Evolutionary conservation across 2,888 invertebrate species (phyloP), one percentile per base, ranked within the genome.

Genomic region (Leucophora obtusa): DNA sequence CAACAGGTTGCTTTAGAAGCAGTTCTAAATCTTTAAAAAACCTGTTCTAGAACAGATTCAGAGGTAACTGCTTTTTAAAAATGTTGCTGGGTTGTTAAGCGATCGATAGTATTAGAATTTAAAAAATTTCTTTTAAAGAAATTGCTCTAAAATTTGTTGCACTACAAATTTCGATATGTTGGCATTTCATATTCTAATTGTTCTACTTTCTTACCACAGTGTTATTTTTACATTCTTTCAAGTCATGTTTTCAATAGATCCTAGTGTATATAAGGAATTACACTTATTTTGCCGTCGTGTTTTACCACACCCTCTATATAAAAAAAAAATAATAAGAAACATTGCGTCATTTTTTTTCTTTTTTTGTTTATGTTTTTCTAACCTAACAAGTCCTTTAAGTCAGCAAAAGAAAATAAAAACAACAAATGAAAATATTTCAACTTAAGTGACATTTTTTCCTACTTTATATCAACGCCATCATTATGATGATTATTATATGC

Each of bases 381-480:
- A 63, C 24, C 38, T 65, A 43, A 43, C 58, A 69, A 60, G 65
- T 70, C 69, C 69, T 66, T 68, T 71, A 71, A 62, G 60, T 56
- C 54, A 59, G 50, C n/a, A 79, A 33, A 58, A 47, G 4, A 17
- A 38, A 38, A 62, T 11, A 35, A 8, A 53, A 62, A 38, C 9
- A 51, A 47, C 15, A 33, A 54, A 66, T 24, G 70, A 77, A 70
- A 66, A 70, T 66, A 74, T 81, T 74, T 77, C 81, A 81, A 77
- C 60, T 74, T 58, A 77, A 81, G 73, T 81, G 81, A 70, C 73
- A 77, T 77, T 77, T 77, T 79, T 73, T 70, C 47, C 54, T 69
- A 65, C 70, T 73, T 74, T 62, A 50, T 74, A 43, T 56, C 66
- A 75, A 75, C 38, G 69, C 68, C 63, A 68, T 80, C 66, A 75